Base-by-base conservation (phyloP, 2,113 vertebrate genomes). In the Phylloscopus trochilus region DNA sequence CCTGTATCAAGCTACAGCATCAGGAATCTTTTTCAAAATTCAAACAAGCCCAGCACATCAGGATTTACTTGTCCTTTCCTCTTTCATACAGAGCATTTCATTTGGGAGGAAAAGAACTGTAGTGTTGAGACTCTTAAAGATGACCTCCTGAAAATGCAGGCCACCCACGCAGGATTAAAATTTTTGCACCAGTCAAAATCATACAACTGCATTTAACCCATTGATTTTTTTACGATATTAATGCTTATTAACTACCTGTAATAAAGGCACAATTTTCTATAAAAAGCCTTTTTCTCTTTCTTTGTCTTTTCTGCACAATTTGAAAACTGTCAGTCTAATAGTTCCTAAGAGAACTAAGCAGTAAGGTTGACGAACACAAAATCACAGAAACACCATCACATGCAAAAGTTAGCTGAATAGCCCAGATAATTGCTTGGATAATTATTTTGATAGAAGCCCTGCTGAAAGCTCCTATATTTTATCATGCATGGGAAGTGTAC, bases 391-490 rank as follows among this genome's bases (percentile, higher is more conserved):
- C 96, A 94, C 96, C 94, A 90, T 33, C 15, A 3, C 94, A 82
- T 70, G 87, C 95, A 95, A 77, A 98, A 97, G 96, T 91, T 95
- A 95, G 66, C 94, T 81, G 95, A 95, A 92, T 51, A 94, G 97
- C 93, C 93, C 82, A 94, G 96, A 96, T 97, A 96, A 97, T 91
- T 95, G 96, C 96, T 93, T 89, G 82, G 97, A 91, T 90, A 96
- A 97, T 97, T 95, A 95, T 93, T 97, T 95, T 97, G 97, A 94
- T 85, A 94, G 97, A 97, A 96, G 93, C 93, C 93, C 76, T 56
- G 74, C 79, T 87, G 96, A 95, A 96, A 93, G 95, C 94, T 76
- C 81, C 86, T 58, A 7, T 76, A 58, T 78, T 85, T 94, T 87
- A 86, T 94, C 77, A 87, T 46, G 89, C 64, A 77, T 83, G 85